phyloP scores from a whole-genome alignment of 2,888 invertebrate genomes.

The Drosophila mimica region DNA sequence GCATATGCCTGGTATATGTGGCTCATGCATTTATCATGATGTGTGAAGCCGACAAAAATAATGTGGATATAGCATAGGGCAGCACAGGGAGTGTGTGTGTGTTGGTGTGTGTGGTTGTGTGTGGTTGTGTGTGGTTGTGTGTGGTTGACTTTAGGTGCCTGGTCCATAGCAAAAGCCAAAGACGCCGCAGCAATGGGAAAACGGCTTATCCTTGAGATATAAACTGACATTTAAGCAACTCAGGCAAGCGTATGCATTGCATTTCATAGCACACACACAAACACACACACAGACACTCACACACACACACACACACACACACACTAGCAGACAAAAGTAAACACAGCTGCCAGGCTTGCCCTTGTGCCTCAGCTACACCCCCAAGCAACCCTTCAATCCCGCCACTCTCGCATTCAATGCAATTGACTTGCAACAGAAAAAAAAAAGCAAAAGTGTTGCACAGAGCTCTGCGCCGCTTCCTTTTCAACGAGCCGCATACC shows the following conservation, averaged over 20 bases:
- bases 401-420: slow-evolving; percentile 46
- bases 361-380: slow-evolving; percentile 31
- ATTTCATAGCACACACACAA: slow-evolving; percentile 27
- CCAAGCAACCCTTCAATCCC: neutral
- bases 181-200: slow-evolving; percentile 66
- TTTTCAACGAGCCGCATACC: slow-evolving; percentile 20
- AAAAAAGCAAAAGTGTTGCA: slow-evolving; percentile 40
- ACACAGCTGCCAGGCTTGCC: slow-evolving; percentile 60
- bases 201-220: slow-evolving; percentile 82
- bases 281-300: slow-evolving; percentile 32
- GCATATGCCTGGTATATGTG: slow-evolving; percentile 32
- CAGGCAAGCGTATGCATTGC: slow-evolving; percentile 73
- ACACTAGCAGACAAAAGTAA: slow-evolving; percentile 49
- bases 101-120: neutral
- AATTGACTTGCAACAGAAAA: slow-evolving; percentile 49
- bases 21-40: slow-evolving; percentile 59
- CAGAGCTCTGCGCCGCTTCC: slow-evolving; percentile 32
- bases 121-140: neutral
- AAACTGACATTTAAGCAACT: slow-evolving; percentile 81
- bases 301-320: slow-evolving; percentile 29
- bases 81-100: slow-evolving; percentile 9
- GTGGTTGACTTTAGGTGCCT: slow-evolving; percentile 23
- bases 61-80: slow-evolving; percentile 29
- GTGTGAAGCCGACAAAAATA: slow-evolving; percentile 64
- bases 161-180: slow-evolving; percentile 47